Evolutionary conservation across 2,113 vertebrate genomes (phyloP), one percentile per base, ranked within the genome.

Genomic region (Choloepus hoffmanni): DNA sequence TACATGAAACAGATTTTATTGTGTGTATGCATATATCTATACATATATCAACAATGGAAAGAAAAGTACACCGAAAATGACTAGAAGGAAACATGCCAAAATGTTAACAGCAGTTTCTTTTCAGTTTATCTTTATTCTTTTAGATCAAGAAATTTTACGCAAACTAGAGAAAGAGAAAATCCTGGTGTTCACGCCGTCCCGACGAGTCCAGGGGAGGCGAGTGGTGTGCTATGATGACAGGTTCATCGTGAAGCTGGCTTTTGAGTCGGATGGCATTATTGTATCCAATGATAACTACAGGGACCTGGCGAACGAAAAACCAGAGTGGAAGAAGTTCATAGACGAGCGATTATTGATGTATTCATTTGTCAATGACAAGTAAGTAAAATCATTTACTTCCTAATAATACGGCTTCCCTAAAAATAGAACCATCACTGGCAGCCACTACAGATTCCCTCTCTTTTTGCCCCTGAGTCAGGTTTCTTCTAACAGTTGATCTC

Each of bases 321-420:
- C 99, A 0, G 99, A 99, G 96, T 99, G 99, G 99, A 99, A 99
- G 98, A 99, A 99, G 98, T 99, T 99, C 98, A 99, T 99, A 90
- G 99, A 99, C 33, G 99, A 99, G 91, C 98, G 99, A 58, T 98
- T 99, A 97, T 98, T 99, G 94, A 99, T 99, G 99, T 99, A 99
- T 97, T 99, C 99, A 12, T 99, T 99, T 95, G 99, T 99, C 96
- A 99, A 99, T 81, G 99, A 99, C 98, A 99, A 99, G 99, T 99
- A 98, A 99, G 99, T 98, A 12, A 26, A 68, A 78, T 63, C 91
- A 0, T 79, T 48, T 74, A 11, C 58, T 24, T 28, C 14, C 45
- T 60, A 28, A 3, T 18, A 53, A 48, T 16, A 14, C 0, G 11
- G 23, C 76, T 60, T 81, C 78, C 85, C 33, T 89, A 72, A 70